Conservation (phyloP, 2,888 invertebrate species). For the Nephrotoma guestfalica region DNA sequence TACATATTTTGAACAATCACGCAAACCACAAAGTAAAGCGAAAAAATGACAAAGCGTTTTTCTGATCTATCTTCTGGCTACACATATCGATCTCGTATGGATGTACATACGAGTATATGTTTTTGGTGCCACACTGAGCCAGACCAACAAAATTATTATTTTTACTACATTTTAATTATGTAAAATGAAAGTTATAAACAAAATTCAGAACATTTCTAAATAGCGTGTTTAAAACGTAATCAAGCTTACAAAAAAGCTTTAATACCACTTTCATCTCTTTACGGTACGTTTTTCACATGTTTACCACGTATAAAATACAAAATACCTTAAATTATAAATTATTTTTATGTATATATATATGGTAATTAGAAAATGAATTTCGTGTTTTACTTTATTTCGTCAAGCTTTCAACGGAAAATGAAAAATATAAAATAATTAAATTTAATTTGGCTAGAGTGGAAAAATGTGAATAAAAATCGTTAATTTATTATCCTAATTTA, state of each 20-base stretch:
- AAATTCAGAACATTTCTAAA: not conserved
- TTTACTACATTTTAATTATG: not conserved
- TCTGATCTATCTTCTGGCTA: no score
- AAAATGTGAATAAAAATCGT: not conserved
- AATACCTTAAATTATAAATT: not conserved
- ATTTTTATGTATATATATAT: not conserved
- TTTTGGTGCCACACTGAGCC: not conserved
- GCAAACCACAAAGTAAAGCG: not conserved
- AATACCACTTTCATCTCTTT: not conserved
- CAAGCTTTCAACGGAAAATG: not conserved
- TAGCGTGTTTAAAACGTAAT: not conserved
- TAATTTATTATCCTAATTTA: not conserved
- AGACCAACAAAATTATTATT: not conserved
- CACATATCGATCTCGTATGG: no score
- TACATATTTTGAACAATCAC: not conserved
- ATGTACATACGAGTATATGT: no score
- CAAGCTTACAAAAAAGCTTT: not conserved
- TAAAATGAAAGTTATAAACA: not conserved
- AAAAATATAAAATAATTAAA: not conserved
- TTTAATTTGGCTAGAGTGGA: not conserved
- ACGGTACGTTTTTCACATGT: not conserved
- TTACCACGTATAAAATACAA: not conserved
- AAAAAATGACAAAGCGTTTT: not conserved
- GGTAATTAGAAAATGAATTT: not conserved
- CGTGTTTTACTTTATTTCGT: not conserved